Conservation (phyloP, 1,140 invertebrate species). For the Hormaphis cornu region DNA sequence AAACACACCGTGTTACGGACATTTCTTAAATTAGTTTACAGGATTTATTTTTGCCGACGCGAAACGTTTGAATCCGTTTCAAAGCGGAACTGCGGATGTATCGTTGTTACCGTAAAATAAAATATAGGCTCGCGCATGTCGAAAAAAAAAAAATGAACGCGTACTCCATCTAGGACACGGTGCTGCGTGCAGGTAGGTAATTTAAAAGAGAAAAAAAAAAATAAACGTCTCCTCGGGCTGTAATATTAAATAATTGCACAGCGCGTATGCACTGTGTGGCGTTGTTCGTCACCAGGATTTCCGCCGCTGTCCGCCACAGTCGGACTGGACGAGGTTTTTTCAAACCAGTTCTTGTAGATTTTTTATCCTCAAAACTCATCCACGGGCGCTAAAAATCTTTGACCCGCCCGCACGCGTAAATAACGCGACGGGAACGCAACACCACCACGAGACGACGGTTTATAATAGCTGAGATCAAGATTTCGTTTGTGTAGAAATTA, state of each 20-base stretch:
- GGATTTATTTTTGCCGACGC: too few relatives aligned
- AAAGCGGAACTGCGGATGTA: constrained; percentile 14
- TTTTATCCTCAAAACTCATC: too few relatives aligned
- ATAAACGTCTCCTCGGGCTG: not conserved
- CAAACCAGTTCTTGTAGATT: constrained; percentile 4
- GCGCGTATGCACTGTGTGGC: not conserved
- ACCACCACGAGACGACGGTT: too few relatives aligned
- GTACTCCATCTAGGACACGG: not conserved
- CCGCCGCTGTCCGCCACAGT: not conserved
- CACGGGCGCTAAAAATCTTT: too few relatives aligned
- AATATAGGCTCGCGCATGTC: not conserved
- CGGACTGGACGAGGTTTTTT: not conserved
- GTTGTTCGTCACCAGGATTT: constrained; percentile 17
- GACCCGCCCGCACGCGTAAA: too few relatives aligned
- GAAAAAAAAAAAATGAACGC: not conserved
- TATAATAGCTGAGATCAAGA: too few relatives aligned
- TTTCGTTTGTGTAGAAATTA: too few relatives aligned
- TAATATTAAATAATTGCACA: constrained; percentile 2
- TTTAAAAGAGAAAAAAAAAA: not conserved
- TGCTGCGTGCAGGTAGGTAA: not conserved
- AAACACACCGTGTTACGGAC: too few relatives aligned
- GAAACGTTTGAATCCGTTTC: too few relatives aligned
- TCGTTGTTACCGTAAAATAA: too few relatives aligned
- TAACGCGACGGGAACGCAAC: too few relatives aligned
- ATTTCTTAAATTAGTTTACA: too few relatives aligned